Evolutionary conservation across 2,797 vertebrate species (phyloP).

Genomic region (Hydrolagus colliei): DNA sequence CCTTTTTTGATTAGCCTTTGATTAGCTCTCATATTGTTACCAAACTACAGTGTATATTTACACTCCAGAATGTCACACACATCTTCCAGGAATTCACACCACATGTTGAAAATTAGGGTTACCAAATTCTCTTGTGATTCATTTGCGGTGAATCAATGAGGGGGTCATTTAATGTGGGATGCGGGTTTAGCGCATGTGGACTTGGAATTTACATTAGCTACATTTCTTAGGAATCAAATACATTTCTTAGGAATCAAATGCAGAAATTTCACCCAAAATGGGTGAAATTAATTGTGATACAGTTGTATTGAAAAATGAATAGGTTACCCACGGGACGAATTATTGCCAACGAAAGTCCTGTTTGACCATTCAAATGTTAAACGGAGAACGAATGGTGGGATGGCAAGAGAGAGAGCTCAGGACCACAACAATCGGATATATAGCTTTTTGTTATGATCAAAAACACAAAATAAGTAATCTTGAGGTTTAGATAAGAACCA

Average conservation of each 20-base stretch:
- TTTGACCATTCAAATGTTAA: neutral
- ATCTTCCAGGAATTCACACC: neutral
- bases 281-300: neutral
- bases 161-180: neutral
- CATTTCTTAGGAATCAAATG: no score
- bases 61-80: neutral
- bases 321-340: neutral
- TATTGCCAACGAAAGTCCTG: neutral
- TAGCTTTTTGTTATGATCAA: no score
- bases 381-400: neutral
- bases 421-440: no score
- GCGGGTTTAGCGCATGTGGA: neutral
- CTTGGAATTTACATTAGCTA: neutral
- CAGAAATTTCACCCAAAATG: neutral
- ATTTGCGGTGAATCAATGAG: neutral
- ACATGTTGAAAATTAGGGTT: constrained; percentile 1
- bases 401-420: no score
- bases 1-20: no score
- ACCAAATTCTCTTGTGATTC: neutral
- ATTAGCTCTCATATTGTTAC: no score
- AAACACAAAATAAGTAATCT: no score
- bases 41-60: no score
- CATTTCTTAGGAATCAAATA: neutral
- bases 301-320: neutral
- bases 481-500: no score